A percentile compares a stretch with the other conserved stretches of the same genome.
phyloP scores from a whole-genome alignment of 2,888 invertebrate genomes.

The Tanytarsus gracilentus region DNA sequence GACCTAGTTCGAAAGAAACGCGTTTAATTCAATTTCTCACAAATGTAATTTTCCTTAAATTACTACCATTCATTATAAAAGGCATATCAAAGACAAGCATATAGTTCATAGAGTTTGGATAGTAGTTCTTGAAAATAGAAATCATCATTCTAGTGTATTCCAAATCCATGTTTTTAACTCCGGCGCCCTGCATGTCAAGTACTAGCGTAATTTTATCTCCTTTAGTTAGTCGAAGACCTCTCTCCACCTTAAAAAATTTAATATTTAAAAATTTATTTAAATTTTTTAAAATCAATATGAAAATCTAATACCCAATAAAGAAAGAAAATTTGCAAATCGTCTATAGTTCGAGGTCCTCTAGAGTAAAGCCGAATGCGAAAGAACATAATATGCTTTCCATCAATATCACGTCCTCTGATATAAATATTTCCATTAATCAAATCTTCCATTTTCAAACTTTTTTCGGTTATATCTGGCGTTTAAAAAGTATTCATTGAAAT shows the following conservation, averaged over 20 bases:
- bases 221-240: background rate
- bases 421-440: conserved; percentile 70
- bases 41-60: background rate
- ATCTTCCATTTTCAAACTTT: conserved; percentile 59
- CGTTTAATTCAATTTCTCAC: background rate
- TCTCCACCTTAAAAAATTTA: conserved; percentile 65
- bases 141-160: conserved; percentile 83
- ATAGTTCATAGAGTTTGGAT: conserved; percentile 78
- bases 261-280: too few species aligned
- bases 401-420: conserved; percentile 67
- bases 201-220: conserved; percentile 72
- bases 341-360: conserved; percentile 66
- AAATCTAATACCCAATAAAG: conserved; percentile 67
- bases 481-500: background rate
- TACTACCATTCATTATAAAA: conserved; percentile 77
- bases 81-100: conserved; percentile 90
- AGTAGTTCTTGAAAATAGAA: conserved; percentile 75
- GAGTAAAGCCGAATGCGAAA: conserved; percentile 72
- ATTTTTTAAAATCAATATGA: too few species aligned
- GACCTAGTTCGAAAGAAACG: background rate
- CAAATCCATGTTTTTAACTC: conserved; percentile 82
- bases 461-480: conserved; percentile 56
- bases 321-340: conserved; percentile 67
- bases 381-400: conserved; percentile 67
- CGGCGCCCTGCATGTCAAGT: conserved; percentile 85